phyloP scores from a whole-genome alignment of 2,797 vertebrate genomes.

The Muraenolepis orangiensis region DNA sequence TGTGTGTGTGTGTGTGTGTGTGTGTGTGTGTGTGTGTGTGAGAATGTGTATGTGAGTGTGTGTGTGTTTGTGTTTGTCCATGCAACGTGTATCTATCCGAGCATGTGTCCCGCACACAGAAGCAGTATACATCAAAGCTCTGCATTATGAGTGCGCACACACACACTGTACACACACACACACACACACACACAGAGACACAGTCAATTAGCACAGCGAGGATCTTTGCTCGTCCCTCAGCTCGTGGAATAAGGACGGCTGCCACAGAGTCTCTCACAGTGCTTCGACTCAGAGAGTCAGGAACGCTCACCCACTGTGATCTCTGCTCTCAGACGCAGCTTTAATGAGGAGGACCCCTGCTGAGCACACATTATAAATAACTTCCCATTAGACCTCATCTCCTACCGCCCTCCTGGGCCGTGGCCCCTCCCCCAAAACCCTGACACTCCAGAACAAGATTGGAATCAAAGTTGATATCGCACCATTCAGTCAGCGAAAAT shows the following conservation, averaged over 20 bases:
- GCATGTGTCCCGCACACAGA: not conserved
- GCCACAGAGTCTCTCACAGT: not conserved
- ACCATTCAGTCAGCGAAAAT: not conserved
- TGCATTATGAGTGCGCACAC: not conserved
- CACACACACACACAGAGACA: not conserved
- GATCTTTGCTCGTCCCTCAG: not conserved
- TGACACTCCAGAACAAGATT: not conserved
- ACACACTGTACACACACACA: not conserved
- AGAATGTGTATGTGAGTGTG: not conserved
- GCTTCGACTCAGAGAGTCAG: not conserved
- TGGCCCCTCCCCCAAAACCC: not conserved
- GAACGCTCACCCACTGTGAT: conserved; percentile 4
- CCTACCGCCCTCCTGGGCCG: not conserved
- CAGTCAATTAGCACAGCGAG: not conserved
- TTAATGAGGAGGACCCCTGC: not conserved
- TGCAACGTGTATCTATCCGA: not conserved
- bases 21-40: not conserved
- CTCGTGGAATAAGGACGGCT: not conserved
- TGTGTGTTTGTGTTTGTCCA: conserved; percentile 1
- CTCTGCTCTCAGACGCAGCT: not conserved
- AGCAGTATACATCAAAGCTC: not conserved
- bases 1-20: not conserved
- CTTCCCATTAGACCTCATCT: not conserved
- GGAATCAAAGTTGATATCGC: not conserved
- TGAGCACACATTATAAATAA: conserved; percentile 6